Percentiles rank a stretch among this genome's conserved stretches.
phyloP scores from a whole-genome alignment of 2,888 invertebrate genomes.

The Zeuzera pyrina region DNA sequence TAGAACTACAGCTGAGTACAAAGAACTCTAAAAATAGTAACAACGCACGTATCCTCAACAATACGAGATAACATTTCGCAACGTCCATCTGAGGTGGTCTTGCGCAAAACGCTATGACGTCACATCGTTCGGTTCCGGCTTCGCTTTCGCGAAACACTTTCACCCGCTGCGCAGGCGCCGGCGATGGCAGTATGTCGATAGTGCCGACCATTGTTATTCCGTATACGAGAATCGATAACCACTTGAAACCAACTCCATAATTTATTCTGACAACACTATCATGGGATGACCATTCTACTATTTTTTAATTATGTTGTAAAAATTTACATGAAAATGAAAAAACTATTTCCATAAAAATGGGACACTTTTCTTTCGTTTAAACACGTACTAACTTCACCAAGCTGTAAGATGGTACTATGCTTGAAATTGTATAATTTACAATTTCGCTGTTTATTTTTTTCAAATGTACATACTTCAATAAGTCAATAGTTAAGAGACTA shows the following conservation, averaged over 20 bases:
- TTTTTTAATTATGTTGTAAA: too few relatives aligned
- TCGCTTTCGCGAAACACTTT: constrained; percentile 71
- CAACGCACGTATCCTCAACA: constrained; percentile 21
- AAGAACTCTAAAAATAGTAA: constrained; percentile 18
- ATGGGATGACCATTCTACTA: constrained; percentile 1
- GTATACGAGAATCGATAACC: constrained; percentile 29
- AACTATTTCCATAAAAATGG: too few relatives aligned
- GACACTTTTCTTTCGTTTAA: too few relatives aligned
- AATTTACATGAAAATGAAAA: too few relatives aligned
- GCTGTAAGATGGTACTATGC: too few relatives aligned
- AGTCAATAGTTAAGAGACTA: too few relatives aligned
- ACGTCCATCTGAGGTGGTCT: constrained; percentile 38
- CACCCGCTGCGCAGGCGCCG: constrained; percentile 34
- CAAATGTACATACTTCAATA: too few relatives aligned
- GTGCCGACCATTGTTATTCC: constrained; percentile 35
- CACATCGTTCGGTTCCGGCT: constrained; percentile 61
- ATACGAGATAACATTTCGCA: constrained; percentile 60
- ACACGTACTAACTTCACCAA: too few relatives aligned
- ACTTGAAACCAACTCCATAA: constrained; percentile 31
- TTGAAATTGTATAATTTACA: too few relatives aligned
- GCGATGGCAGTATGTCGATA: constrained; percentile 20
- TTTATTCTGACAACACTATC: constrained; percentile 26
- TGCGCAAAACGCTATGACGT: constrained; percentile 66
- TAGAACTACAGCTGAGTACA: constrained; percentile 1
- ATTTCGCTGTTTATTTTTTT: too few relatives aligned